phyloP scores from a whole-genome alignment of 1,140 invertebrate species.

The Caenorhabditis remanei region DNA sequence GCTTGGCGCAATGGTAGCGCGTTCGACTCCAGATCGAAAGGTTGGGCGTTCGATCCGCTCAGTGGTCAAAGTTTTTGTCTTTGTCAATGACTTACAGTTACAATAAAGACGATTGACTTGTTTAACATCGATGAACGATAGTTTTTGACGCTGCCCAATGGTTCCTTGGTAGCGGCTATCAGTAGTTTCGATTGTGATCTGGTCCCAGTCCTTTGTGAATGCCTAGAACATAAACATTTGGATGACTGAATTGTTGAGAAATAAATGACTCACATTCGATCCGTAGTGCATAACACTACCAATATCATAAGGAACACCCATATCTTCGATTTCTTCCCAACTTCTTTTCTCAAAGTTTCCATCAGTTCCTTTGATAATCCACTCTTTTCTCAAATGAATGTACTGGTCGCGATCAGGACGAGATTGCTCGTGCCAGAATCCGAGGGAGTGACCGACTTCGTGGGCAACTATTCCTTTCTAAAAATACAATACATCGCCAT shows the following conservation, averaged over 20 bases:
- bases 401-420: constrained; percentile 79
- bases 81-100: constrained; percentile 58
- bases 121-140: constrained; percentile 78
- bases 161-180: constrained; percentile 76
- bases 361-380: constrained; percentile 74
- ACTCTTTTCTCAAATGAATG: constrained; percentile 74
- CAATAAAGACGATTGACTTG: constrained; percentile 77
- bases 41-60: constrained; percentile 66
- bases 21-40: constrained; percentile 67
- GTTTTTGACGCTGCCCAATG: constrained; percentile 74
- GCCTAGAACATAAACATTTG: constrained; percentile 58
- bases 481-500: neutral
- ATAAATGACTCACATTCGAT: constrained; percentile 62
- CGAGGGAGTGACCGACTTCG: constrained; percentile 80
- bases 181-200: constrained; percentile 74
- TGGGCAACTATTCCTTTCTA: constrained; percentile 78
- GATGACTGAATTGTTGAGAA: neutral
- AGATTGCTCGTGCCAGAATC: constrained; percentile 80
- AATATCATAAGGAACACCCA: constrained; percentile 78
- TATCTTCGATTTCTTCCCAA: constrained; percentile 73
- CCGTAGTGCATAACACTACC: constrained; percentile 78
- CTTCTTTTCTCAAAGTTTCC: constrained; percentile 72
- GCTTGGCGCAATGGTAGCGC: constrained; percentile 67
- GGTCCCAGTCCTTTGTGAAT: constrained; percentile 76
- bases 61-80: constrained; percentile 60